Conservation (phyloP, 2,797 vertebrate species). For the Falco novaeseelandiae region DNA sequence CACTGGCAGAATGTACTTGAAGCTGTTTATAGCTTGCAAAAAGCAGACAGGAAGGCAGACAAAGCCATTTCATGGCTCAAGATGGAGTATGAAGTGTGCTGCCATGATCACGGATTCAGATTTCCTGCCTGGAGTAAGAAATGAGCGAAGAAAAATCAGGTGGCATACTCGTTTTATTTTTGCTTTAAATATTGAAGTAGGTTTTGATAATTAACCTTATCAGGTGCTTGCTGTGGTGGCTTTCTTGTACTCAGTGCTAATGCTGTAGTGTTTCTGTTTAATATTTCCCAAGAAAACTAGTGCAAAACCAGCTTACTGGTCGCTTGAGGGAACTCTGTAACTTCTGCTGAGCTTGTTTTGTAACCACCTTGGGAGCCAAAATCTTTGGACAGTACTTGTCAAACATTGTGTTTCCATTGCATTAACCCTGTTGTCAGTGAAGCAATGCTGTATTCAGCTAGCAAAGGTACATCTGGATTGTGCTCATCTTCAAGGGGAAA, state of each 20-base stretch:
- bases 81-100: not conserved
- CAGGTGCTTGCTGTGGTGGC: not conserved
- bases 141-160: not conserved
- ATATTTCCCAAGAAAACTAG: not conserved
- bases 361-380: not conserved
- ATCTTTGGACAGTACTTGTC: not conserved
- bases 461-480: not conserved
- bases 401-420: not conserved
- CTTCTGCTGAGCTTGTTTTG: not conserved
- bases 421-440: not conserved
- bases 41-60: not conserved
- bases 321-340: fast-evolving
- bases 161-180: not conserved
- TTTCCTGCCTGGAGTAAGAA: not conserved
- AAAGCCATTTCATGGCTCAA: not conserved
- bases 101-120: not conserved
- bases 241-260: not conserved
- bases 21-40: not conserved
- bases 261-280: not conserved
- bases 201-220: not conserved
- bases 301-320: not conserved
- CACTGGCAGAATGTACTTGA: not conserved
- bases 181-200: not conserved
- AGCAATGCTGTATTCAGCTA: not conserved
- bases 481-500: not conserved